Conservation (phyloP, 2,888 invertebrate species). For the Crepidodera aurea region DNA sequence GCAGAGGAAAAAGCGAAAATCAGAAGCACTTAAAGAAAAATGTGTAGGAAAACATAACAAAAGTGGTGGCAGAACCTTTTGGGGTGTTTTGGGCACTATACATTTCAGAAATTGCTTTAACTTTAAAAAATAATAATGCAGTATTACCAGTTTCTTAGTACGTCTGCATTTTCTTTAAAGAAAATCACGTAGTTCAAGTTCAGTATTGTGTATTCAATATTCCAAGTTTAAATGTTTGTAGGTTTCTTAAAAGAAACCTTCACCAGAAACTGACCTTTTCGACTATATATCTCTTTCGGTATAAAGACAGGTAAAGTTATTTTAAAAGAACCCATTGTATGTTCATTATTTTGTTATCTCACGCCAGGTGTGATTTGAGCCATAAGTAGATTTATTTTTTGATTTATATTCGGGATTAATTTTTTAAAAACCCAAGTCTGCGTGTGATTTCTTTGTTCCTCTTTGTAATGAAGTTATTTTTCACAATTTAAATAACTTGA, state of each 20-base stretch:
- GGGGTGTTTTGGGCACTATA: too few species aligned
- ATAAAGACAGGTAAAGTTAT: constrained; percentile 1
- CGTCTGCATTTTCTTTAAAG: background rate
- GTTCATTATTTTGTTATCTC: constrained; percentile 3
- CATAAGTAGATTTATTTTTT: too few species aligned
- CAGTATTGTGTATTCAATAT: background rate
- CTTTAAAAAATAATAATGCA: too few species aligned
- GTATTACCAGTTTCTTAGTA: background rate
- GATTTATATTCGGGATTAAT: background rate
- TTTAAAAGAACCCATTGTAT: constrained; percentile 1
- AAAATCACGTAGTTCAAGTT: background rate
- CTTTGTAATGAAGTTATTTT: too few species aligned
- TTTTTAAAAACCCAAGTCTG: background rate
- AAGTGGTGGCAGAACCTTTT: too few species aligned
- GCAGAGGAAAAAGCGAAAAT: too few species aligned
- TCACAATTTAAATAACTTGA: too few species aligned
- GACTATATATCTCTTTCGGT: background rate
- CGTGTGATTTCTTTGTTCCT: too few species aligned
- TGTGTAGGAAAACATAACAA: too few species aligned
- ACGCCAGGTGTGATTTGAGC: background rate
- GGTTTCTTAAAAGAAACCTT: background rate
- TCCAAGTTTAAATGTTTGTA: constrained; percentile 1
- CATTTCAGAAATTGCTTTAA: too few species aligned
- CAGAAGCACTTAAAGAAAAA: too few species aligned
- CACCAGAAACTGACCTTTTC: constrained; percentile 3